A percentile compares a stretch with the other conserved stretches of the same genome.
These are phyloP conservation scores for Rhyacichthys aspro DNA, from an alignment of 2,797 vertebrate species.

Conservation along the genomic window DNA sequence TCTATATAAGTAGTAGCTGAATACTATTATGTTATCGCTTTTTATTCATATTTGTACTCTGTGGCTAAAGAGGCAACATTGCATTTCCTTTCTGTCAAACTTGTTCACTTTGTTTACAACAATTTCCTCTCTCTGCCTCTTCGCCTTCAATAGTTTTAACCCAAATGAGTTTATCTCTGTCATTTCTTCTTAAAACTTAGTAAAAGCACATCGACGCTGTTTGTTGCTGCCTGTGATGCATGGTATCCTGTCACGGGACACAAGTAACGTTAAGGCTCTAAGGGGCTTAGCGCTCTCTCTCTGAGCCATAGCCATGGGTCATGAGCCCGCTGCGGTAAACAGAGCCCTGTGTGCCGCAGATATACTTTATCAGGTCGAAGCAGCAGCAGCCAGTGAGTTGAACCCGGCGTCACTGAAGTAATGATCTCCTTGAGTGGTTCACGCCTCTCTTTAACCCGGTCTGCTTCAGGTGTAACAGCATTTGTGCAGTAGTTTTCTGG, in stretches of 20 bases:
- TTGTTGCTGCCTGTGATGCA: slow-evolving; percentile 43
- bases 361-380: slow-evolving; percentile 77
- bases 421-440: slow-evolving; percentile 20
- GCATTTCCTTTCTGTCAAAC: background rate
- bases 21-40: too few relatives aligned
- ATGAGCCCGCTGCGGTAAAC: slow-evolving; percentile 63
- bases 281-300: slow-evolving; percentile 68
- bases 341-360: slow-evolving; percentile 62
- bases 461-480: background rate
- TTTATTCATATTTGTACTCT: too few relatives aligned
- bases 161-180: too few relatives aligned
- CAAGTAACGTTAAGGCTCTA: slow-evolving; percentile 67
- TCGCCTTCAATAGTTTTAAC: background rate
- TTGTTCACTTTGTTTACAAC: background rate
- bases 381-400: slow-evolving; percentile 31
- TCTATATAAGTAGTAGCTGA: too few relatives aligned
- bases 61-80: background rate
- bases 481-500: background rate
- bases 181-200: background rate
- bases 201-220: background rate
- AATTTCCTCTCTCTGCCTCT: background rate
- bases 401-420: slow-evolving; percentile 20
- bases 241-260: slow-evolving; percentile 65
- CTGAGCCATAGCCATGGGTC: slow-evolving; percentile 60
- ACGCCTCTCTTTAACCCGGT: slow-evolving; percentile 8